Base-by-base conservation (phyloP, 1,140 invertebrate genomes). In the Eueides isabella region DNA sequence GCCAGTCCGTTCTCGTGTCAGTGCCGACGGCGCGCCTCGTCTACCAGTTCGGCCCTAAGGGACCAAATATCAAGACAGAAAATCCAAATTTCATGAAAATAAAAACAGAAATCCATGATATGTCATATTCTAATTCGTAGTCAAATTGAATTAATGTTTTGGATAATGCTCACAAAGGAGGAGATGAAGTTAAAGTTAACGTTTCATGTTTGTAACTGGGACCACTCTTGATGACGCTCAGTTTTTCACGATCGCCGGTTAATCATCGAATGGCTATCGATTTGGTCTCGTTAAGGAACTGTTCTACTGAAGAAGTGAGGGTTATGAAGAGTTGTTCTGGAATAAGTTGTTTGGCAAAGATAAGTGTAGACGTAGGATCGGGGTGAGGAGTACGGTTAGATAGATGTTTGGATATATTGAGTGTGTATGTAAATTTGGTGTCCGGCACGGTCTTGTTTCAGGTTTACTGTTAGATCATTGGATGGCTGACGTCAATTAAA, bases 11-110 rank as follows among this genome's bases (percentile, higher is more conserved):
- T 38, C 95, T 98, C 55, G 94, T 96, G 38, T 96, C 97, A 5
- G 97, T 98, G 1, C 95, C 97, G 63, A 97, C 97, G 6, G 94
- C 96, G 67, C 94, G 97, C 67, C 94, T 98, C 62, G 97, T 98
- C 6, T 98, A 98, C 93, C 97, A 98, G 90, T 98, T 98, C 93
- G 97, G 97, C 2, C 95, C 95, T 66, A 97, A 96, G 71, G 97
- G 96, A 0, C 96, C 95, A 23, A 95, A 96, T 44, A 97, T 96
- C 95, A 94, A 95, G 80, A 96, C 96, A 2, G 94, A 95, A 61
- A 95, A 96, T 78, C 96, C 95, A 0, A 96, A 96, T 83, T 96
- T 96, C 72, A 78, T 90, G 72, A 92, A 90, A 83, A 85, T 91
- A 28, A 92, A 91, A 80, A 79, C 86, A 38, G 89, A 91, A 76